Evolutionary conservation across 2,113 vertebrate species (phyloP).

Genomic region (Malurus elegans): DNA sequence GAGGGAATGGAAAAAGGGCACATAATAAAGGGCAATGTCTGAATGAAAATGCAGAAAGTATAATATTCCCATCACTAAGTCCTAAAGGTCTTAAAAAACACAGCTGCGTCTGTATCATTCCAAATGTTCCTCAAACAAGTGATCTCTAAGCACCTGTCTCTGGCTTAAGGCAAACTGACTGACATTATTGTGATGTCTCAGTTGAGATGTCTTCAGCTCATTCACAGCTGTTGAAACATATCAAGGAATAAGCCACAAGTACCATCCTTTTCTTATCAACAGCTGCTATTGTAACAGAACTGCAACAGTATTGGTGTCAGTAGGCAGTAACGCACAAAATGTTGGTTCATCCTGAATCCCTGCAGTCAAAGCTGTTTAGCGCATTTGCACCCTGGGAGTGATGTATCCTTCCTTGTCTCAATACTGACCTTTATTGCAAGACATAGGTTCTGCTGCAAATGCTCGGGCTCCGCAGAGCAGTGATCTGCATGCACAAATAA

Average conservation of each 20-base stretch:
- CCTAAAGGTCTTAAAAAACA: background rate
- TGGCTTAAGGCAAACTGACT: background rate
- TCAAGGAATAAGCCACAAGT: background rate
- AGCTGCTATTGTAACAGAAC: background rate
- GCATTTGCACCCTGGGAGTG: background rate
- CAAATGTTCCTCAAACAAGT: background rate
- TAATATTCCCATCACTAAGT: background rate
- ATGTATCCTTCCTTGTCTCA: background rate
- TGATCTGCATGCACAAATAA: background rate
- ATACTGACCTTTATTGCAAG: background rate
- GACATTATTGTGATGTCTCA: background rate
- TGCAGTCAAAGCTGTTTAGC: background rate
- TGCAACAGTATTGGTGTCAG: background rate
- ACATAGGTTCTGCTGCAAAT: accelerated
- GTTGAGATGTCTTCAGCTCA: background rate
- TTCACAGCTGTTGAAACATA: conserved; percentile 30
- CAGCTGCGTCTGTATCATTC: background rate
- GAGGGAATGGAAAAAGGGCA: background rate
- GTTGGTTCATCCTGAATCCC: background rate
- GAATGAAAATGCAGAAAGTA: background rate
- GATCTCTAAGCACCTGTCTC: background rate
- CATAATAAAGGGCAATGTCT: background rate
- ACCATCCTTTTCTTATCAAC: background rate
- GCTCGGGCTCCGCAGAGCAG: background rate
- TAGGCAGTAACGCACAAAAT: background rate